Percentiles rank a stretch among this genome's conserved stretches.
These are phyloP conservation scores for Acomys russatus DNA, from an alignment of 2,797 vertebrate species.

Conservation along the genomic window DNA sequence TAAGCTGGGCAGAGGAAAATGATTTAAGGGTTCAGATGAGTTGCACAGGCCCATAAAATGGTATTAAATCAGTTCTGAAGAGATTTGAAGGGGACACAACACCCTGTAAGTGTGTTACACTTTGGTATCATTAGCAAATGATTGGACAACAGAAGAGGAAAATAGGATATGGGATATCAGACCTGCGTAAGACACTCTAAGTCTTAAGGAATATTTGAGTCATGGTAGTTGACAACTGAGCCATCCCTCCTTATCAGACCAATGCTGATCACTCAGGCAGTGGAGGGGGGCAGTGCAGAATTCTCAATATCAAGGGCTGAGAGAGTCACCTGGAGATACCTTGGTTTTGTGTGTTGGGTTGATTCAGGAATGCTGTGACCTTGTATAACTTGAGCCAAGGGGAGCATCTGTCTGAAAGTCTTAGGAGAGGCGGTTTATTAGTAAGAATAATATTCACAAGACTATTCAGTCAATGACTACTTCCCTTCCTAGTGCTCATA, in stretches of 20 bases:
- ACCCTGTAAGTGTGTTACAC: conserved; percentile 80
- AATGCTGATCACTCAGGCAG: not conserved
- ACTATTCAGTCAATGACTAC: not conserved
- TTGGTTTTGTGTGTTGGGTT: conserved; percentile 20
- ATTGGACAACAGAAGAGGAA: conserved; percentile 83
- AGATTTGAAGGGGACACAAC: conserved; percentile 83
- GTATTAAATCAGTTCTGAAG: conserved; percentile 84
- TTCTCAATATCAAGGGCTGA: not conserved
- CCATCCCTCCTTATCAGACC: conserved; percentile 35
- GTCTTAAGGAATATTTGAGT: conserved; percentile 62
- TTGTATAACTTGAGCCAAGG: not conserved
- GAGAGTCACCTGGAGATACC: conserved; percentile 26
- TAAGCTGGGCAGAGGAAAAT: conserved; percentile 83
- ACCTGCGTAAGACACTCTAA: conserved; percentile 60
- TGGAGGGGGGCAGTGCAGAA: not conserved
- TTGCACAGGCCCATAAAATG: conserved; percentile 75
- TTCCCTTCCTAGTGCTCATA: not conserved
- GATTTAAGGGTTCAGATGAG: conserved; percentile 81
- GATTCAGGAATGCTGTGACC: not conserved
- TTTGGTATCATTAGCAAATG: conserved; percentile 83
- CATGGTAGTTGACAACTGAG: conserved; percentile 27
- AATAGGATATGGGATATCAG: conserved; percentile 84
- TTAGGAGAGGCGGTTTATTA: not conserved
- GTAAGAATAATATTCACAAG: not conserved
- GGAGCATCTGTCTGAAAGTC: not conserved